Percentiles rank a stretch among this genome's conserved stretches.
Evolutionary conservation across 1,140 invertebrate species (phyloP).

Genomic region (Aphelenchoides besseyi): DNA sequence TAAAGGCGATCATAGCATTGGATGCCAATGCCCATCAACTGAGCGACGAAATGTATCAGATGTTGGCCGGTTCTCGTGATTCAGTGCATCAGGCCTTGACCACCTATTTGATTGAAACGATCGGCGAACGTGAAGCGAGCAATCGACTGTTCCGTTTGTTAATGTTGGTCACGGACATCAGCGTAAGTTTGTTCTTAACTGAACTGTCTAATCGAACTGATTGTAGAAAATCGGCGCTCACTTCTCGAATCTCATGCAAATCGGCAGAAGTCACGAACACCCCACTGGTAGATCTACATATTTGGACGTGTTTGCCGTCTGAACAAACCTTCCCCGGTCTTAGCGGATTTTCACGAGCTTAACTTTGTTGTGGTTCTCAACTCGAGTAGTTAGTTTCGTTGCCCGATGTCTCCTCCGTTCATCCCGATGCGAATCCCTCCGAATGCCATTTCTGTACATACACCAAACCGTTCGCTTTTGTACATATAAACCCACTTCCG

Average conservation of each 20-base stretch:
- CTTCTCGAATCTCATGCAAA: slow-evolving; percentile 28
- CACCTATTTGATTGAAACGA: slow-evolving; percentile 40
- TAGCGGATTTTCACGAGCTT: background rate
- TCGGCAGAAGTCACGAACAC: slow-evolving; percentile 19
- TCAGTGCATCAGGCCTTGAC: slow-evolving; percentile 57
- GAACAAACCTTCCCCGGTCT: no score
- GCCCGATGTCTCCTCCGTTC: background rate
- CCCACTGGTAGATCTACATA: background rate
- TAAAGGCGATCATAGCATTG: slow-evolving; percentile 59
- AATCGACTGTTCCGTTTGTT: slow-evolving; percentile 50
- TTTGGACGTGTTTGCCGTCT: background rate
- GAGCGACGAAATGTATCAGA: slow-evolving; percentile 22
- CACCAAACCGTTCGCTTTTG: slow-evolving; percentile 1
- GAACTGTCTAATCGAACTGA: background rate
- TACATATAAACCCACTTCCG: background rate
- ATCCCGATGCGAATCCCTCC: no score
- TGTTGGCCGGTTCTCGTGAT: slow-evolving; percentile 50
- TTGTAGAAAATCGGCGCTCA: slow-evolving; percentile 39
- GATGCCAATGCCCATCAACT: slow-evolving; percentile 51
- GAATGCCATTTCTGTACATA: background rate
- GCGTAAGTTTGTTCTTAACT: slow-evolving; percentile 35
- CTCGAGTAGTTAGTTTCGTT: background rate
- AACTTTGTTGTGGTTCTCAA: background rate
- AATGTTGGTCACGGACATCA: slow-evolving; percentile 51
- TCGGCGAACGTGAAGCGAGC: slow-evolving; percentile 39